phyloP scores from a whole-genome alignment of 2,113 vertebrate species.

The Hucho hucho region DNA sequence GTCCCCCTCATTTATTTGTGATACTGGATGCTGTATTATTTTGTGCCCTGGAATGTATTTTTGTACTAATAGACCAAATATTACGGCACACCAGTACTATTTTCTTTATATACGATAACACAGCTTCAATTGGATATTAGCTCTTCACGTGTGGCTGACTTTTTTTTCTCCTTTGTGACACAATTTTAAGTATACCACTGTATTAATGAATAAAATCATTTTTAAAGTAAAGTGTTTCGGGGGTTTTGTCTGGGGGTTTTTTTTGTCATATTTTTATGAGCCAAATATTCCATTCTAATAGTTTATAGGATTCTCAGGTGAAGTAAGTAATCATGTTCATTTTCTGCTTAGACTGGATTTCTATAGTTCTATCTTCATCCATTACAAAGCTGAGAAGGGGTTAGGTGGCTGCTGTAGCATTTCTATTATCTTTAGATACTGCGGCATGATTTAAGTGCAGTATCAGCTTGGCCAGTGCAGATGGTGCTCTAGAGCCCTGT shows the following conservation, averaged over 20 bases:
- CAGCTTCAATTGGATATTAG: constrained; percentile 92
- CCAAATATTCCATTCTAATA: too few relatives aligned
- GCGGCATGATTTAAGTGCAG: not conserved
- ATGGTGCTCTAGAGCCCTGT: constrained; percentile 34
- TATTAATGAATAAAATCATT: constrained; percentile 96
- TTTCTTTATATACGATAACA: constrained; percentile 89
- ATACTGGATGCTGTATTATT: constrained; percentile 88
- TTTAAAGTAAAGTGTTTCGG: constrained; percentile 86
- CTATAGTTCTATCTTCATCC: not conserved
- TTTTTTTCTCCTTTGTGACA: constrained; percentile 73
- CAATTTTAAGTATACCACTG: constrained; percentile 92
- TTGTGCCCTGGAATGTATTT: constrained; percentile 99
- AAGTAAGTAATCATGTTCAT: too few relatives aligned
- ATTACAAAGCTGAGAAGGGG: not conserved
- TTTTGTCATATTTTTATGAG: constrained; percentile 79
- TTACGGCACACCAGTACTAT: constrained; percentile 93
- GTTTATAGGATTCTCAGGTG: too few relatives aligned
- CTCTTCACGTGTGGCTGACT: constrained; percentile 91
- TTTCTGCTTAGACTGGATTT: not conserved
- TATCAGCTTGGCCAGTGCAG: constrained; percentile 17
- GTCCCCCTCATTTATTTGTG: constrained; percentile 90
- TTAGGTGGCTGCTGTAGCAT: not conserved
- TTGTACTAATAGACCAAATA: constrained; percentile 99
- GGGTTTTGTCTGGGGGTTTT: not conserved
- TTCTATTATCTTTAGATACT: not conserved